Conservation (phyloP, 2,888 invertebrate genomes). For the Psylliodes chrysocephalus region DNA sequence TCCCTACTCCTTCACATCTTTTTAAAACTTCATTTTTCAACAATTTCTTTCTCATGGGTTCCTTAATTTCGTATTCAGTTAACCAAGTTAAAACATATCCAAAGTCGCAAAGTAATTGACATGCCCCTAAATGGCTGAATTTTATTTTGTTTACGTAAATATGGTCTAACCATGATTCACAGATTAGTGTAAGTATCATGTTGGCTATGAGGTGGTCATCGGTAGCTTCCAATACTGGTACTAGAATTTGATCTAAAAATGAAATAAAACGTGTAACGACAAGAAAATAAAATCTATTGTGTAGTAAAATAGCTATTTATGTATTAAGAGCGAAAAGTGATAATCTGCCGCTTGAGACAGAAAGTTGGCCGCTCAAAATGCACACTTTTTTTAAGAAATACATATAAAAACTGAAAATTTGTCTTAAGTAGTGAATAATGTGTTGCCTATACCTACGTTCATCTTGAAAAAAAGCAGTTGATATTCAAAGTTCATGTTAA, state of each 20-base stretch:
- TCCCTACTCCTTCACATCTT: constrained; percentile 87
- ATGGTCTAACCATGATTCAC: constrained; percentile 89
- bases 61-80: constrained; percentile 70
- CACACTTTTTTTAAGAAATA: too few relatives aligned
- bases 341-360: too few relatives aligned
- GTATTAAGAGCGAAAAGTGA: too few relatives aligned
- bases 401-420: too few relatives aligned
- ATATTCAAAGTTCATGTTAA: too few relatives aligned
- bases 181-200: constrained; percentile 82
- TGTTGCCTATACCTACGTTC: too few relatives aligned
- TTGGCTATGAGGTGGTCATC: constrained; percentile 78
- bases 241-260: constrained; percentile 75
- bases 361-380: too few relatives aligned
- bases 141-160: constrained; percentile 84
- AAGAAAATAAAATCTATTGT: too few relatives aligned
- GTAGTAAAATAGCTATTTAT: too few relatives aligned
- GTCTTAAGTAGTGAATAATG: too few relatives aligned
- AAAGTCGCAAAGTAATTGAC: constrained; percentile 84
- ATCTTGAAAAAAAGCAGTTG: too few relatives aligned
- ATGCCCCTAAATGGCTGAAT: constrained; percentile 83
- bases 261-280: too few relatives aligned
- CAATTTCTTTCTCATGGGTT: constrained; percentile 68
- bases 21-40: constrained; percentile 73
- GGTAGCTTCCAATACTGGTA: constrained; percentile 82
- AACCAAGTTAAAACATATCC: constrained; percentile 83